phyloP scores from a whole-genome alignment of 2,888 invertebrate species.

The Drosophila seclusa region DNA sequence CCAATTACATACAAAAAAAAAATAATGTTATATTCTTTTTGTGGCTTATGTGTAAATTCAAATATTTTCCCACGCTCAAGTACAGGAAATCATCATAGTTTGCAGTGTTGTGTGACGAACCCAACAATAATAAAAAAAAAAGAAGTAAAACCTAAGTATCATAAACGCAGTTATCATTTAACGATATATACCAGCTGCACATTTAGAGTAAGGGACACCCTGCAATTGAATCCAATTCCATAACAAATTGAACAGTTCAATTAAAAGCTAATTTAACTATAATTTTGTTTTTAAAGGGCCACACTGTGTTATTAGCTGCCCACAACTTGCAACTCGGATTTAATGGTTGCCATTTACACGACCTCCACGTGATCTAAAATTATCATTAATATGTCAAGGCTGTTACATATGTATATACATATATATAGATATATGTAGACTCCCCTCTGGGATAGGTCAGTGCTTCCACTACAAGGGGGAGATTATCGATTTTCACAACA shows the following conservation, averaged over 20 bases:
- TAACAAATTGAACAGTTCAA: slow-evolving; percentile 36
- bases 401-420: slow-evolving; percentile 22
- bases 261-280: slow-evolving; percentile 47
- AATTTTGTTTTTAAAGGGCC: slow-evolving; percentile 16
- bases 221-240: slow-evolving; percentile 15
- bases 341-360: slow-evolving; percentile 17
- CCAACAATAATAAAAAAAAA: neutral
- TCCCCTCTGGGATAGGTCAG: slow-evolving; percentile 49
- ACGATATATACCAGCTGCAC: neutral
- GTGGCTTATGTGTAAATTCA: slow-evolving; percentile 6
- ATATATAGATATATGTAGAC: neutral
- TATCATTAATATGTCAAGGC: slow-evolving; percentile 31
- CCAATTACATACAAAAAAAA: slow-evolving; percentile 6
- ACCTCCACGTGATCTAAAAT: slow-evolving; percentile 31
- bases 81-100: neutral
- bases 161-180: neutral
- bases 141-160: neutral
- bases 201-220: slow-evolving; percentile 3
- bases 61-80: slow-evolving; percentile 39
- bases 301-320: slow-evolving; percentile 19
- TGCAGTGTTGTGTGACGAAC: slow-evolving; percentile 16
- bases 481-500: slow-evolving; percentile 40
- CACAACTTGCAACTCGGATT: slow-evolving; percentile 11
- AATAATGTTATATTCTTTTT: slow-evolving; percentile 15
- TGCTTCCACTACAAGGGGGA: neutral